Base-by-base conservation (phyloP, 2,797 vertebrate genomes). In the Pangasius sanitwongsei region DNA sequence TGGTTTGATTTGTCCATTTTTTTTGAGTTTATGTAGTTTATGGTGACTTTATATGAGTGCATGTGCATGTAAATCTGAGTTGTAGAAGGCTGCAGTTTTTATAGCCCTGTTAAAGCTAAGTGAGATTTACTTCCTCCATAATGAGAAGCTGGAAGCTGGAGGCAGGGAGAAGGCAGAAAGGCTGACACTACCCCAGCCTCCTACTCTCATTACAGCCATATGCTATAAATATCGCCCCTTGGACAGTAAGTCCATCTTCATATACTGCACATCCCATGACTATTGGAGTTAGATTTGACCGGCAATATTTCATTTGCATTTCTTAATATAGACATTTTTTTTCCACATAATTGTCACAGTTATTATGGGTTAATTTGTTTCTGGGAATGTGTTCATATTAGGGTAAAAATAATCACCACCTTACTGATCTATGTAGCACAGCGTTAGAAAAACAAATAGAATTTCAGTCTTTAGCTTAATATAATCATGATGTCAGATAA, bases 161-260 rank as follows among this genome's bases (percentile, higher is more conserved):
- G 83, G 83, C 59, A 75, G n/a, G 13, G 83, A 67, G 34, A 74
- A 85, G 41, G 72, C 89, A 88, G 81, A 83, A 90, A 44, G 87
- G 87, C 91, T 92, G 91, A 92, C 89, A 92, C 89, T 91, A 89
- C 80, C 86, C 91, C 87, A 65, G 87, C 92, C 92, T 93, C 87
- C 88, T 61, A 89, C 90, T 69, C 93, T 94, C 92, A 94, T 95
- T 95, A 94, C 91, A 86, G 92, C 88, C 91, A 92, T 89, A 92
- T 92, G 92, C 89, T 94, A 94, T 92, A 91, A 93, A 93, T 91
- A 91, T 87, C 82, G 31, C 44, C 50, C 69, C 57, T 57, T 78
- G 85, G 89, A 87, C 86, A 88, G 86, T 72, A 55, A 61, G 83
- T 90, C 82, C 65, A 81, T 90, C 86, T 90, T 82, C n/a, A 87